Evolutionary conservation across 2,113 vertebrate species (phyloP).

Genomic region (Empidonax alnorum): DNA sequence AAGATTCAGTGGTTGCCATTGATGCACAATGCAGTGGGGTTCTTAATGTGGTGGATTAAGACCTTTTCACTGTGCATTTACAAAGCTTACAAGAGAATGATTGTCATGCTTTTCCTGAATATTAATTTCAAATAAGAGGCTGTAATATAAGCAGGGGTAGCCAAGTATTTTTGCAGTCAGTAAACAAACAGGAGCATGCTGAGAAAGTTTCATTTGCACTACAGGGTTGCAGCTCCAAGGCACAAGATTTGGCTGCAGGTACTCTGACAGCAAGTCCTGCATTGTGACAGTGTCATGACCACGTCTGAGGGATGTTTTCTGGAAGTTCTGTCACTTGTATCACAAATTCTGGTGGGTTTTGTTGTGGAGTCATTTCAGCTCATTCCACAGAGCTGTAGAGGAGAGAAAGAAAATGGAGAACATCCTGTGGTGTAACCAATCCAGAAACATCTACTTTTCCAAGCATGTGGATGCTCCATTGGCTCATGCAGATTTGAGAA

Average conservation of each 20-base stretch:
- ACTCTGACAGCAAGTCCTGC: neutral
- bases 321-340: neutral
- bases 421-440: constrained; percentile 2
- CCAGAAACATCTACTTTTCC: constrained; percentile 12
- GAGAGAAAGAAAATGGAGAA: constrained; percentile 34
- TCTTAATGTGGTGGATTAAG: neutral
- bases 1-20: neutral
- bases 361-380: constrained; percentile 16
- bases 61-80: neutral
- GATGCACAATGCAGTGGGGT: neutral
- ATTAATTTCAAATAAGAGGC: neutral
- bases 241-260: neutral
- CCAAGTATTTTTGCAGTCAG: neutral
- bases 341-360: neutral
- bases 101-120: neutral
- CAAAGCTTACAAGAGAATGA: neutral
- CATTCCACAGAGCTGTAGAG: neutral
- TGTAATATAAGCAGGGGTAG: neutral
- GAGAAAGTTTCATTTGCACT: neutral
- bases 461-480: constrained; percentile 16
- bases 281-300: neutral
- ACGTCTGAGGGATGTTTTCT: neutral
- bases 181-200: neutral
- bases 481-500: constrained; percentile 47
- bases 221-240: neutral